Percentiles rank a stretch among this genome's conserved stretches.
These are phyloP conservation scores for Hesperia comma DNA, from an alignment of 2,888 invertebrate species.

Conservation along the genomic window DNA sequence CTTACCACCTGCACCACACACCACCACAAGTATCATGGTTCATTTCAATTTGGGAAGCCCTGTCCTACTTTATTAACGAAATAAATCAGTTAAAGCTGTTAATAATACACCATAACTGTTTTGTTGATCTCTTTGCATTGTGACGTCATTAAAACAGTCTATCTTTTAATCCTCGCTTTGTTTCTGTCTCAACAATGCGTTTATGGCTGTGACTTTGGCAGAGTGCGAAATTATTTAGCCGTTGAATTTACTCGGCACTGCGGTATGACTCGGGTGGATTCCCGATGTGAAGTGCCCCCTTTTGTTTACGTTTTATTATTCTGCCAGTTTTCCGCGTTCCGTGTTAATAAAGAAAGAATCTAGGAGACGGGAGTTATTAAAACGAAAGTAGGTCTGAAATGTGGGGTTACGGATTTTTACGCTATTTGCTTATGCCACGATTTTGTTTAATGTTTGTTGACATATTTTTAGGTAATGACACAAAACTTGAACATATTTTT, in stretches of 20 bases:
- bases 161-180: conserved; percentile 16
- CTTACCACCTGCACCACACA: no score
- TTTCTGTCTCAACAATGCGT: conserved; percentile 16
- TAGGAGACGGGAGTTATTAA: conserved; percentile 39
- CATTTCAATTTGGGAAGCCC: no score
- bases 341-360: conserved; percentile 42
- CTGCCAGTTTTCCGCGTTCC: conserved; percentile 40
- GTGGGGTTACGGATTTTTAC: conserved; percentile 32
- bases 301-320: conserved; percentile 41
- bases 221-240: conserved; percentile 36
- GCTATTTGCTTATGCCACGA: conserved; percentile 13
- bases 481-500: no score
- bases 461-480: neutral
- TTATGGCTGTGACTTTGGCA: conserved; percentile 19
- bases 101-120: neutral
- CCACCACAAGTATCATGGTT: no score
- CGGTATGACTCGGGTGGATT: conserved; percentile 41
- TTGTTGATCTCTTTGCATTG: neutral
- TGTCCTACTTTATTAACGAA: no score
- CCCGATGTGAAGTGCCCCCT: conserved; percentile 37
- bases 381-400: conserved; percentile 39
- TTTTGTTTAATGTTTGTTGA: neutral
- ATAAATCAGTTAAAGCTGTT: no score
- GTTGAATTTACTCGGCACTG: conserved; percentile 32
- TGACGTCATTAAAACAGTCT: conserved; percentile 14